Evolutionary conservation across 2,797 vertebrate genomes (phyloP).

Genomic region (Geotrypetes seraphini): DNA sequence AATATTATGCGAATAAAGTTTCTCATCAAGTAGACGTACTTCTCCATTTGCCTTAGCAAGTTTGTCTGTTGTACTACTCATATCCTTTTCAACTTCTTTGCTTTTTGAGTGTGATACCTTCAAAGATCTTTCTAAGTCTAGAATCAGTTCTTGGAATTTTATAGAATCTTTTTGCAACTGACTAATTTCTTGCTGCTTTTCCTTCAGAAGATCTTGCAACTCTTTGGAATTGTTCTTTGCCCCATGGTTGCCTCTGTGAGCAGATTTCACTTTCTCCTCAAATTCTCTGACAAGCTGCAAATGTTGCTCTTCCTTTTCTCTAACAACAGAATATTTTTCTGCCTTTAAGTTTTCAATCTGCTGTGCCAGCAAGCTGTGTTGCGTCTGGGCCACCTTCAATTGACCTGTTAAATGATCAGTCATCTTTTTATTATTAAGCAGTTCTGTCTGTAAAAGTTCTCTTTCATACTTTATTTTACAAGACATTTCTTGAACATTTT

Average conservation of each 20-base stretch:
- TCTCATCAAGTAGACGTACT: slow-evolving; percentile 25
- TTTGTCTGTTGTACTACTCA: slow-evolving; percentile 41
- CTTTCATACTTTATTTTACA: slow-evolving; percentile 76
- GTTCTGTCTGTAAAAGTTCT: slow-evolving; percentile 69
- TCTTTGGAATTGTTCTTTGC: slow-evolving; percentile 70
- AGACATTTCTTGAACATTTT: slow-evolving; percentile 68
- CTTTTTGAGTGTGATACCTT: slow-evolving; percentile 47
- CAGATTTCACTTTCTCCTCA: slow-evolving; percentile 70
- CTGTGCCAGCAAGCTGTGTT: slow-evolving; percentile 53
- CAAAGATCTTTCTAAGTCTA: slow-evolving; percentile 63
- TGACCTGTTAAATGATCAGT: slow-evolving; percentile 64
- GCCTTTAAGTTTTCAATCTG: slow-evolving; percentile 55
- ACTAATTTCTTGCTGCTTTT: slow-evolving; percentile 79
- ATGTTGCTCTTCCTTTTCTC: slow-evolving; percentile 70
- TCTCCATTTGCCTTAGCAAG: slow-evolving; percentile 31
- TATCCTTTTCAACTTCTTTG: slow-evolving; percentile 48
- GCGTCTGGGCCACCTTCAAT: slow-evolving; percentile 45
- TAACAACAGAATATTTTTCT: slow-evolving; percentile 39
- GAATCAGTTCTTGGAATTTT: slow-evolving; percentile 70
- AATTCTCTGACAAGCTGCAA: slow-evolving; percentile 61
- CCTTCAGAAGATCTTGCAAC: slow-evolving; percentile 73
- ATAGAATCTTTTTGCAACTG: slow-evolving; percentile 78
- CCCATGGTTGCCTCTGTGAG: slow-evolving; percentile 62
- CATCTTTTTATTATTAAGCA: slow-evolving; percentile 64
- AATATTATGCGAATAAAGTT: slow-evolving; percentile 34